phyloP scores from a whole-genome alignment of 2,113 vertebrate species.

The Chloebia gouldiae region DNA sequence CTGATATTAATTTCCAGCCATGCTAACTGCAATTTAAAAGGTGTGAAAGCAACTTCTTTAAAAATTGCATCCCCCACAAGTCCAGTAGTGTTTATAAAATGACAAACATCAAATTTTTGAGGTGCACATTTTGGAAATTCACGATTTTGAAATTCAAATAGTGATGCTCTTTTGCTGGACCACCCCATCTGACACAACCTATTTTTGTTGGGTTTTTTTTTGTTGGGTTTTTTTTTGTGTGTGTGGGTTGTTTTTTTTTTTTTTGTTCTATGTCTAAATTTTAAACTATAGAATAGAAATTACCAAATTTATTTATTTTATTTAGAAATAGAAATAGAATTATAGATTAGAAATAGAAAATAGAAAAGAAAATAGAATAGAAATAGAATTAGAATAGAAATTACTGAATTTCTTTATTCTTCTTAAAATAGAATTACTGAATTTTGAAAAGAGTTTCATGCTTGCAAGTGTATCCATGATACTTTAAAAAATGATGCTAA shows the following conservation, averaged over 20 bases:
- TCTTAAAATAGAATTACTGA: background rate
- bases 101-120: background rate
- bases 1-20: background rate
- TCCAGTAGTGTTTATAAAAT: background rate
- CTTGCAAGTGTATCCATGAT: background rate
- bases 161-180: background rate
- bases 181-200: background rate
- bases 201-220: background rate
- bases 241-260: background rate
- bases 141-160: background rate
- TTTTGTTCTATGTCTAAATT: background rate
- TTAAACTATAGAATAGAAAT: background rate
- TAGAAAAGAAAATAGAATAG: background rate
- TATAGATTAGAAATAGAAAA: background rate
- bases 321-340: background rate
- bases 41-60: background rate
- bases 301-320: background rate
- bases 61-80: background rate
- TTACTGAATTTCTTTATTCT: background rate
- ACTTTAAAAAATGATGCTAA: background rate
- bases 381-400: background rate
- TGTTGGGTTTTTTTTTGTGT: too few relatives aligned
- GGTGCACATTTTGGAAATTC: rapidly evolving
- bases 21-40: background rate
- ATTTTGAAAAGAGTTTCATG: background rate